Evolutionary conservation across 1,140 invertebrate species (phyloP), one percentile per base, ranked within the genome.

Genomic region (Dendroctonus valens): DNA sequence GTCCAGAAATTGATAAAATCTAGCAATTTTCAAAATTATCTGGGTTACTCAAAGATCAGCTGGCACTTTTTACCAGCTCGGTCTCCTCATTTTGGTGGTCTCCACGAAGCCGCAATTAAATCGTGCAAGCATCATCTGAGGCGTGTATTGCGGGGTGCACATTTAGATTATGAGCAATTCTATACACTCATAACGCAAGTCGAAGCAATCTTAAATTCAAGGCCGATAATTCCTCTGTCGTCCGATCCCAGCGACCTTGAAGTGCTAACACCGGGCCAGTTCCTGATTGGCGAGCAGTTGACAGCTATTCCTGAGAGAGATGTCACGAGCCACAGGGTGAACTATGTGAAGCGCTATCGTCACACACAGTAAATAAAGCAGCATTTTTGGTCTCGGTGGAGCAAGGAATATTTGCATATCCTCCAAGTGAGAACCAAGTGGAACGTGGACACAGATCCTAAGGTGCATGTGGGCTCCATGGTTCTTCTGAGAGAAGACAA

Each of bases 401-500:
- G 8, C 8, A 26, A 39, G 6, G 68, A 73, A 12, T 74, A 72
- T 60, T 14, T 74, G 7, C 5, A 59, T 12, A 14, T n/a, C 8
- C 59, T 71, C 2, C 58, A 71, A 50, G 6, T 38, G 40, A 40
- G 49, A 41, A 6, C 9, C 41, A 59, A 62, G 14, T 69, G 67
- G 59, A 50, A 70, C 8, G 11, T 37, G 7, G 12, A 48, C 37
- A 8, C 11, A 11, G 9, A 6, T n/a, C 14, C n/a, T 44, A 5
- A 14, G 15, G 57, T 44, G 7, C 7, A 15, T 11, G 37, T 59
- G 6, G 74, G 70, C 11, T 67, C 70, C 0, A 51, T 76, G 37
- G 75, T 76, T 11, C 9, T 75, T n/a, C 39, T 75, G 0, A 67
- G 53, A 5, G 59, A 58, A 40, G 68, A 75, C 50, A 74, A 73